phyloP scores from a whole-genome alignment of 2,888 invertebrate species.

The Lithophane socia region DNA sequence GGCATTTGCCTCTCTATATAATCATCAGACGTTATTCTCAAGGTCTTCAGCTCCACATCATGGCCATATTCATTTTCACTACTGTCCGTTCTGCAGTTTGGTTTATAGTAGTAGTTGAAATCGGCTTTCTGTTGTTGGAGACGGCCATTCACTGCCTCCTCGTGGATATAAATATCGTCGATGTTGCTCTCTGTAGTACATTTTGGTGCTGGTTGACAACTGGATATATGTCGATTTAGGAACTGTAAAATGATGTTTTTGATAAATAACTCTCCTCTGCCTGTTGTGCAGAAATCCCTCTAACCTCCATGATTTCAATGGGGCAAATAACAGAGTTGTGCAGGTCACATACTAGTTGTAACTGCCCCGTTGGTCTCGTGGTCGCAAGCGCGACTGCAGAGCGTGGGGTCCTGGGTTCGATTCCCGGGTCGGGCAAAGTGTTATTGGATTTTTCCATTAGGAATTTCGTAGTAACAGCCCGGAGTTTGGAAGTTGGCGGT shows the following conservation, averaged over 20 bases:
- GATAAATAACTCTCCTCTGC: not conserved
- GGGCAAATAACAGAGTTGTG: not conserved
- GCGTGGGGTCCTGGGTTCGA: too few species aligned
- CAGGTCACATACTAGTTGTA: not conserved
- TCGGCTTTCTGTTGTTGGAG: constrained; percentile 49
- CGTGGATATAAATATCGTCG: constrained; percentile 78
- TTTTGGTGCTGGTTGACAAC: constrained; percentile 81
- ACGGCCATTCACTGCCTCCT: constrained; percentile 47
- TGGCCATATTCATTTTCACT: constrained; percentile 66
- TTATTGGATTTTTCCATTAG: too few species aligned
- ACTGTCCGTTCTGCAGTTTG: constrained; percentile 60
- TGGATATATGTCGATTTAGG: constrained; percentile 84
- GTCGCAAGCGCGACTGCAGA: too few species aligned
- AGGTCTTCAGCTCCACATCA: constrained; percentile 74
- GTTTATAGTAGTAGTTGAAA: constrained; percentile 55
- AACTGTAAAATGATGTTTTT: constrained; percentile 75
- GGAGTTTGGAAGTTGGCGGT: too few species aligned
- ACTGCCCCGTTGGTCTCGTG: too few species aligned
- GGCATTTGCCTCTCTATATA: constrained; percentile 81
- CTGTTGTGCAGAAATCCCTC: not conserved
- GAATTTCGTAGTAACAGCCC: too few species aligned
- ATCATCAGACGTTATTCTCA: constrained; percentile 82
- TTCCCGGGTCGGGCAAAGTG: too few species aligned
- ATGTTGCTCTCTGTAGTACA: constrained; percentile 75
- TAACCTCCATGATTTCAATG: not conserved